Evolutionary conservation across 2,797 vertebrate species (phyloP).

Genomic region (Siniperca undulata): DNA sequence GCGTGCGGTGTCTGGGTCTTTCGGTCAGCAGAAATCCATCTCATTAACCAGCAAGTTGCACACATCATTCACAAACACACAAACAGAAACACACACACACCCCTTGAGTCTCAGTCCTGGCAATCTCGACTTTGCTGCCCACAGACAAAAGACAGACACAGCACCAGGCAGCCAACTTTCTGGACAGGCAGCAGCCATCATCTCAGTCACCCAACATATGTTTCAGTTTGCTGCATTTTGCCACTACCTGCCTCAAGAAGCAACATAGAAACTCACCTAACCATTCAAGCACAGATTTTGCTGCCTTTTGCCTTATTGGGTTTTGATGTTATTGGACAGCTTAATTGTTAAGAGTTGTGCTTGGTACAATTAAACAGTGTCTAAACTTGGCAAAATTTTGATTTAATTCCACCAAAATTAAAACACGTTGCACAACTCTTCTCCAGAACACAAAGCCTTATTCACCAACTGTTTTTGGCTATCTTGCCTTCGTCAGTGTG

Average conservation of each 20-base stretch:
- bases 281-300: neutral
- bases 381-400: neutral
- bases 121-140: constrained; percentile 53
- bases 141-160: constrained; percentile 47
- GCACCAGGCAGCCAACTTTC: constrained; percentile 38
- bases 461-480: neutral
- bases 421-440: neutral
- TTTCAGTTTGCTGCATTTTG: constrained; percentile 46
- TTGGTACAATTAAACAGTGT: neutral
- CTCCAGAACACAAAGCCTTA: neutral
- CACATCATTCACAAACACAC: constrained; percentile 13
- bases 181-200: constrained; percentile 43
- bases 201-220: constrained; percentile 33
- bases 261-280: neutral
- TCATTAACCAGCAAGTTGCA: constrained; percentile 44
- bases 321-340: neutral
- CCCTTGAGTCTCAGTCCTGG: constrained; percentile 53
- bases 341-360: neutral
- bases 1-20: constrained; percentile 34
- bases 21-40: constrained; percentile 66
- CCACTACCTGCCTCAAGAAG: constrained; percentile 15
- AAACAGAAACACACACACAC: constrained; percentile 23
- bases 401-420: neutral
- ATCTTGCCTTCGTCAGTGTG: neutral
- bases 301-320: neutral